Conservation (phyloP, 2,797 vertebrate genomes). For the Sebastes iracundus region DNA sequence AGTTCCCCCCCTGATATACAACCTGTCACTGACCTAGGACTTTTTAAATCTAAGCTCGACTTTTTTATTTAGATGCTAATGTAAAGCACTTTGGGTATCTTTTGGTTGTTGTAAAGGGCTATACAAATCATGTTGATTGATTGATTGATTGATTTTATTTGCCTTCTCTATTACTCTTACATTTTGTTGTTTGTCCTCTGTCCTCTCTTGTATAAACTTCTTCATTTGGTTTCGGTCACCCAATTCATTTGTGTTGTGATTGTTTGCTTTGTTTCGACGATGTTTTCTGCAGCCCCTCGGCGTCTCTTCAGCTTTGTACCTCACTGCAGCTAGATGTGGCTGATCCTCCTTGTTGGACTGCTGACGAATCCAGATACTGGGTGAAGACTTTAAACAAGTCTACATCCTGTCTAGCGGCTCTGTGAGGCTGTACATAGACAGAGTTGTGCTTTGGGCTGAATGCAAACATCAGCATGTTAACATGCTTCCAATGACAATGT, state of each 20-base stretch:
- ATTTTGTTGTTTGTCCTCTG: not conserved
- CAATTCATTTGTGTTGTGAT: not conserved
- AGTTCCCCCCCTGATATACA: too few relatives aligned
- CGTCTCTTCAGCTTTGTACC: too few relatives aligned
- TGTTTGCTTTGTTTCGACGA: not conserved
- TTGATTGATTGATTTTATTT: too few relatives aligned
- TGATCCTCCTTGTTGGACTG: not conserved
- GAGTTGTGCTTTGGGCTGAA: not conserved
- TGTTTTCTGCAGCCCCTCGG: not conserved
- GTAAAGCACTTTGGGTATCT: too few relatives aligned
- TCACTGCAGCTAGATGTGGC: not conserved
- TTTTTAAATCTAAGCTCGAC: too few relatives aligned
- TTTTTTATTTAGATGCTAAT: too few relatives aligned
- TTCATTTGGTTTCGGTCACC: not conserved
- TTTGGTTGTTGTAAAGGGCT: too few relatives aligned
- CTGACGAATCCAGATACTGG: not conserved
- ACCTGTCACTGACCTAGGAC: too few relatives aligned
- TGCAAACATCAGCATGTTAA: not conserved
- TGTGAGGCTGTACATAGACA: not conserved
- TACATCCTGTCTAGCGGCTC: not conserved
- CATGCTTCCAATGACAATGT: too few relatives aligned
- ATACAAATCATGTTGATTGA: too few relatives aligned
- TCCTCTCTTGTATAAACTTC: not conserved
- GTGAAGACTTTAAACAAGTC: not conserved
- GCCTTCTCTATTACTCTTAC: not conserved